A percentile compares a stretch with the other conserved stretches of the same genome.
These are phyloP conservation scores for Eubucco bourcierii DNA, from an alignment of 2,113 vertebrate genomes.

Conservation along the genomic window DNA sequence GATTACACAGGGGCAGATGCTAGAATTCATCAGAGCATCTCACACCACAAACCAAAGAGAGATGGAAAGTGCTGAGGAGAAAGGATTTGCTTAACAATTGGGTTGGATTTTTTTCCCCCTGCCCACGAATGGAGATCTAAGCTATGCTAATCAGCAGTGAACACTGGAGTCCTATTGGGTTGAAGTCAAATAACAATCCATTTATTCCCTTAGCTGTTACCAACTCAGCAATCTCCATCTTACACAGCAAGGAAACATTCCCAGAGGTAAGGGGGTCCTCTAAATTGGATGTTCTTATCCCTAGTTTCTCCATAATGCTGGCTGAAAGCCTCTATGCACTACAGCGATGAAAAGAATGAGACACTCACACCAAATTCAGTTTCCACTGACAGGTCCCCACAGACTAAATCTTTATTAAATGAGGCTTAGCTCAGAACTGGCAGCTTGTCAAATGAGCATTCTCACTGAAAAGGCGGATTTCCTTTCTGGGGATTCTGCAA, in stretches of 20 bases:
- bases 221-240: conserved; percentile 49
- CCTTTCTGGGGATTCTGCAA: conserved; percentile 52
- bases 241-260: not conserved
- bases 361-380: conserved; percentile 59
- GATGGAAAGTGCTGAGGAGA: not conserved
- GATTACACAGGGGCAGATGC: not conserved
- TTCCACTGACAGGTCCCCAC: conserved; percentile 64
- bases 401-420: conserved; percentile 74
- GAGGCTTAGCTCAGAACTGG: conserved; percentile 71
- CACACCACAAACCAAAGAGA: not conserved
- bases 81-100: conserved; percentile 29
- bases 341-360: conserved; percentile 54
- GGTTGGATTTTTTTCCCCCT: not conserved
- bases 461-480: conserved; percentile 67
- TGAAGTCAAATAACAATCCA: conserved; percentile 37
- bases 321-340: conserved; percentile 38
- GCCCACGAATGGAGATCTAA: conserved; percentile 27
- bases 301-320: conserved; percentile 9
- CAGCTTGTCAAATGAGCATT: conserved; percentile 68
- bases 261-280: conserved; percentile 17
- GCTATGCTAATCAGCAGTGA: conserved; percentile 25
- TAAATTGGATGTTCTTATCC: conserved; percentile 42
- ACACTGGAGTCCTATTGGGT: conserved; percentile 22
- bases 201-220: conserved; percentile 35
- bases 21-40: not conserved